Evolutionary conservation across 2,113 vertebrate genomes (phyloP).

Genomic region (Brachyhypopomus gauderio): DNA sequence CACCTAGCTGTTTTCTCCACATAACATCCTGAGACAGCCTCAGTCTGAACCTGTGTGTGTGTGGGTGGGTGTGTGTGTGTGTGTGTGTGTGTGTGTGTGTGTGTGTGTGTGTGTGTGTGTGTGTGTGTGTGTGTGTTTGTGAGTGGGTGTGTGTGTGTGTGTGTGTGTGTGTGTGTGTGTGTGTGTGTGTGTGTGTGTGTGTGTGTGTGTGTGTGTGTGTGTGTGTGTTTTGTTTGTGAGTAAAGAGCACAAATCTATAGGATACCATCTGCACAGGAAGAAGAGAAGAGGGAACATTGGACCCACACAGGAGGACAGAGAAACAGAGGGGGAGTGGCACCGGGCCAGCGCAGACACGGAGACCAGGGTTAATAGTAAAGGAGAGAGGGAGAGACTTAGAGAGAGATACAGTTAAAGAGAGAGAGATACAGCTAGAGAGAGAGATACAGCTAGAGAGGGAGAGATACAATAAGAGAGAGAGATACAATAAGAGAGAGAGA

Average conservation of each 20-base stretch:
- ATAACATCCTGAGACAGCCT: not conserved
- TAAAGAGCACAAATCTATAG: conserved; percentile 49
- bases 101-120: not conserved
- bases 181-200: conserved; percentile 3
- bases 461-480: not conserved
- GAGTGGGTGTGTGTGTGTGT: not conserved
- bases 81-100: conserved; percentile 29
- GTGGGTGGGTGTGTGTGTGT: not conserved
- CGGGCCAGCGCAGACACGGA: conserved; percentile 40
- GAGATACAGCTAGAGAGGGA: conserved; percentile 6
- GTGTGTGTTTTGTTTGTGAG: conserved; percentile 29
- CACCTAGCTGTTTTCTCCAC: not conserved
- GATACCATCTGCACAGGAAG: conserved; percentile 72
- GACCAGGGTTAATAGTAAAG: conserved; percentile 47
- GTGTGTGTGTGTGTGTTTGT: conserved; percentile 29
- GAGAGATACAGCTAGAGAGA: not conserved
- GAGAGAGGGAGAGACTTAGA: conserved; percentile 1
- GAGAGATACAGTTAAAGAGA: not conserved
- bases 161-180: conserved; percentile 23
- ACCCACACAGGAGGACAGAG: conserved; percentile 34
- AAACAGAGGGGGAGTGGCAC: conserved; percentile 45
- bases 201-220: conserved; percentile 4
- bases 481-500: not conserved
- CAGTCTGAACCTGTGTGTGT: not conserved
- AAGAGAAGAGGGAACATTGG: conserved; percentile 27